Evolutionary conservation across 1,140 invertebrate species (phyloP).

Genomic region (Drosophila varians): DNA sequence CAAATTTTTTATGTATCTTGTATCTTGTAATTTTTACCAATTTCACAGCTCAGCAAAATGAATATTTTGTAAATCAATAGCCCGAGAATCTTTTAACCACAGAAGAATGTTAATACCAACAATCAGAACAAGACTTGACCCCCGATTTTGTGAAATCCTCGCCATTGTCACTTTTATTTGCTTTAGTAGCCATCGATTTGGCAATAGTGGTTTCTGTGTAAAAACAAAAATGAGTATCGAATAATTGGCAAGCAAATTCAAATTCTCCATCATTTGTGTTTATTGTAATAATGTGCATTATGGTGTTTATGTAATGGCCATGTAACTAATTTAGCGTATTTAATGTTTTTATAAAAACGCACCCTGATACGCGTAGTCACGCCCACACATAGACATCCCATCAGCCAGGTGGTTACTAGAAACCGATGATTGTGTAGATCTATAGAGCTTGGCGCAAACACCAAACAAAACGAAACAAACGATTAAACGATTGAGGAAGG

Average conservation of each 20-base stretch:
- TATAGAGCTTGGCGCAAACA: slow-evolving; percentile 5
- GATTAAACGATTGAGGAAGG: slow-evolving; percentile 5
- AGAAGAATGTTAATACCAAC: slow-evolving; percentile 4
- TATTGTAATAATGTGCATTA: slow-evolving; percentile 9
- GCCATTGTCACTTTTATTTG: slow-evolving; percentile 11
- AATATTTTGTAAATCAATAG: slow-evolving; percentile 18
- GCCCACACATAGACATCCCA: slow-evolving; percentile 37
- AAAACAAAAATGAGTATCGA: slow-evolving; percentile 14
- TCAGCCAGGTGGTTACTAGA: slow-evolving; percentile 35
- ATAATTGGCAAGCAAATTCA: slow-evolving; percentile 1
- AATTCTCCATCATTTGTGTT: slow-evolving; percentile 9
- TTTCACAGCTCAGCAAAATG: slow-evolving; percentile 36
- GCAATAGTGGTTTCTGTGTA: slow-evolving; percentile 24
- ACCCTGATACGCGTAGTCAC: slow-evolving; percentile 19
- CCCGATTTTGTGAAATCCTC: slow-evolving; percentile 38
- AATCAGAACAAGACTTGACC: slow-evolving; percentile 58
- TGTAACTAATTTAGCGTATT: slow-evolving; percentile 35
- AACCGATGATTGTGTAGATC: slow-evolving; percentile 24
- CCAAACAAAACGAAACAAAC: slow-evolving; percentile 31
- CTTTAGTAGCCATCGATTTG: slow-evolving; percentile 15
- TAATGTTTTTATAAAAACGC: slow-evolving; percentile 29
- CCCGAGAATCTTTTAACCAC: slow-evolving; percentile 22
- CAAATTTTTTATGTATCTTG: slow-evolving; percentile 50
- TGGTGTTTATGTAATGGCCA: slow-evolving; percentile 17
- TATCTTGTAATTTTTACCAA: slow-evolving; percentile 48